Conservation (phyloP, 2,797 vertebrate species). For the Acestrorhynchus altus region DNA sequence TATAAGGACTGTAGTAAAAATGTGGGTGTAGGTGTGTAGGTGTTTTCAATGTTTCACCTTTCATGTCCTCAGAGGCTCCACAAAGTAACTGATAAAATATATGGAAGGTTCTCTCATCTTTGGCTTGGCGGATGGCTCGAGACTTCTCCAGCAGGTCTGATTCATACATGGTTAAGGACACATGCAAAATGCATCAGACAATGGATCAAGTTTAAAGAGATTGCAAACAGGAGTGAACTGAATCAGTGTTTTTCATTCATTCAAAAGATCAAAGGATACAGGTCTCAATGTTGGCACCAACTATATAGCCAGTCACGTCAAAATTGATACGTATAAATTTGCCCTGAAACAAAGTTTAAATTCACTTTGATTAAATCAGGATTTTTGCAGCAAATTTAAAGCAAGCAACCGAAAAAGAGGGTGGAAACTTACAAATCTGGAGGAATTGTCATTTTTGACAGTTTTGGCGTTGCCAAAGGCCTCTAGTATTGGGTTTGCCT, state of each 20-base stretch:
- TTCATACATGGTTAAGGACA: conserved; percentile 64
- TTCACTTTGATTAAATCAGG: neutral
- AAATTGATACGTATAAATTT: conserved; percentile 96
- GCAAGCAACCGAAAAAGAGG: neutral
- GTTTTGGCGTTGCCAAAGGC: conserved; percentile 92
- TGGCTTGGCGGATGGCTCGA: conserved; percentile 89
- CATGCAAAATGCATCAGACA: neutral
- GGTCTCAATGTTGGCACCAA: conserved; percentile 94
- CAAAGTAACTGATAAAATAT: conserved; percentile 91
- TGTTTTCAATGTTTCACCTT: conserved; percentile 71
- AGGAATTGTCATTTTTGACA: conserved; percentile 92
- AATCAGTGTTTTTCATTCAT: neutral
- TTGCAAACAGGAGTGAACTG: neutral
- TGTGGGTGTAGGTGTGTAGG: neutral
- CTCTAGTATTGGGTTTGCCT: conserved; percentile 90
- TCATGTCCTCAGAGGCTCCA: conserved; percentile 82
- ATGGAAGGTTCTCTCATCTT: conserved; percentile 92
- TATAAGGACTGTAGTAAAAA: neutral
- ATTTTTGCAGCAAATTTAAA: too few relatives aligned
- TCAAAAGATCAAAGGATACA: conserved; percentile 83
- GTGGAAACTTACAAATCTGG: conserved; percentile 84
- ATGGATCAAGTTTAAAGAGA: neutral
- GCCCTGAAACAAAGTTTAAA: conserved; percentile 73
- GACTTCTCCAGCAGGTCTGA: conserved; percentile 93
- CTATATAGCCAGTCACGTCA: conserved; percentile 91